These are phyloP conservation scores for Morone saxatilis DNA, from an alignment of 2,113 vertebrate species.

Conservation along the genomic window DNA sequence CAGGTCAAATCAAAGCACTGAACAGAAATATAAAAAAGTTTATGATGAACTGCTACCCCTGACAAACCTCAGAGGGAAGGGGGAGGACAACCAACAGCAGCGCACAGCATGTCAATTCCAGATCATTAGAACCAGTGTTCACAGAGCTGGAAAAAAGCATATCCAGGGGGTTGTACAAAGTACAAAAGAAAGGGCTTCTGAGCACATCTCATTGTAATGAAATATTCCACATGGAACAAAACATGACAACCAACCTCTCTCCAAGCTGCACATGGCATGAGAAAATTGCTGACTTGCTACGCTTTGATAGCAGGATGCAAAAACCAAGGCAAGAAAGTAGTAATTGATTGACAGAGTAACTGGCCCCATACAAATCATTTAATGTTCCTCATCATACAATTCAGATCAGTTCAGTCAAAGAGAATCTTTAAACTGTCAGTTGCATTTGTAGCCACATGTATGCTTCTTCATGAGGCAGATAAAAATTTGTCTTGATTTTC, in stretches of 20 bases:
- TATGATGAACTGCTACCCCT: constrained; percentile 2
- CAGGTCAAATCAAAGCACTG: constrained; percentile 21
- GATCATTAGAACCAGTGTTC: constrained; percentile 49
- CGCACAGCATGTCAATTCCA: constrained; percentile 31
- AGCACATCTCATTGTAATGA: constrained; percentile 6
- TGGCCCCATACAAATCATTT: background rate
- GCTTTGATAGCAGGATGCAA: constrained; percentile 16
- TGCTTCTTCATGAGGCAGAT: background rate
- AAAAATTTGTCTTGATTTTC: background rate
- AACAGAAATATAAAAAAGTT: background rate
- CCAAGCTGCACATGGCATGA: background rate
- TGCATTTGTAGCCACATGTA: background rate
- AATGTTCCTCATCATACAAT: background rate
- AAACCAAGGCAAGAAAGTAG: background rate
- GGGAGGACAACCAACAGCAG: constrained; percentile 1
- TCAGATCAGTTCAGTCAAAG: too few species aligned
- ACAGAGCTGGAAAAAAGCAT: constrained; percentile 14
- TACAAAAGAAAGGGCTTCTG: constrained; percentile 29
- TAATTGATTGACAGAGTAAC: background rate
- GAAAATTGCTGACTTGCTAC: background rate
- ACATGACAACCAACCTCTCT: constrained; percentile 21
- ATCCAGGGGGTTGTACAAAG: background rate
- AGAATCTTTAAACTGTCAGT: background rate
- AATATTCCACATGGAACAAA: constrained; percentile 15
- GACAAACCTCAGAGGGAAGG: constrained; percentile 23